These are phyloP conservation scores for Archilochus colubris DNA, from an alignment of 2,113 vertebrate genomes.

Conservation along the genomic window DNA sequence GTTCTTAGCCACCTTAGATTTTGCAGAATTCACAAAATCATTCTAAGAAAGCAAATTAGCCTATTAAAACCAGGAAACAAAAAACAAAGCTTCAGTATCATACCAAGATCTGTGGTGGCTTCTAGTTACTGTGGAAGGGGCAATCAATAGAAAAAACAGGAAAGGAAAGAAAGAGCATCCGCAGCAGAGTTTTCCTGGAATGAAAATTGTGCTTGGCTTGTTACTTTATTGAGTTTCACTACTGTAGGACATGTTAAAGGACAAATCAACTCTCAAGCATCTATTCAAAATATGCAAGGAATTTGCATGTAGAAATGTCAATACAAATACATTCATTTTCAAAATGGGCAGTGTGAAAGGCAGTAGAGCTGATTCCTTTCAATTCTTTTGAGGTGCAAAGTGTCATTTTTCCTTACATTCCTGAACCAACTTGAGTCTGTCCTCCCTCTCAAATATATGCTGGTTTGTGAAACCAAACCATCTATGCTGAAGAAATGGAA, in stretches of 20 bases:
- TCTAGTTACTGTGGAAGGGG: neutral
- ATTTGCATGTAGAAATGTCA: neutral
- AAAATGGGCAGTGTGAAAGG: neutral
- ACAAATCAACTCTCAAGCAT: neutral
- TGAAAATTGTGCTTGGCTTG: neutral
- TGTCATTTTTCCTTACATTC: neutral
- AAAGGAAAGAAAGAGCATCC: neutral
- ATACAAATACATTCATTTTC: neutral
- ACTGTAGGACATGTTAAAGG: neutral
- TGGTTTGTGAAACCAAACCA: neutral
- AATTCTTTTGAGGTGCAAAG: rapidly evolving
- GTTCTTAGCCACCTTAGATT: neutral
- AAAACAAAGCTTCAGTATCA: neutral
- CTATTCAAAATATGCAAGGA: neutral
- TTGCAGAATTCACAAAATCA: neutral
- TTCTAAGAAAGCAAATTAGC: neutral
- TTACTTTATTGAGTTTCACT: neutral
- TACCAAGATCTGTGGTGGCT: neutral
- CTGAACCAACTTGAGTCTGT: neutral
- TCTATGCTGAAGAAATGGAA: neutral
- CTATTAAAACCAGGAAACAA: slow-evolving; percentile 5
- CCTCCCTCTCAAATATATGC: neutral
- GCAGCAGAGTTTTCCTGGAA: neutral
- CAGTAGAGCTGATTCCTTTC: neutral
- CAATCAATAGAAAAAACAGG: slow-evolving; percentile 3